Percentiles rank a stretch among this genome's conserved stretches.
These are phyloP conservation scores for Plotosus lineatus DNA, from an alignment of 2,113 vertebrate species.

Conservation along the genomic window DNA sequence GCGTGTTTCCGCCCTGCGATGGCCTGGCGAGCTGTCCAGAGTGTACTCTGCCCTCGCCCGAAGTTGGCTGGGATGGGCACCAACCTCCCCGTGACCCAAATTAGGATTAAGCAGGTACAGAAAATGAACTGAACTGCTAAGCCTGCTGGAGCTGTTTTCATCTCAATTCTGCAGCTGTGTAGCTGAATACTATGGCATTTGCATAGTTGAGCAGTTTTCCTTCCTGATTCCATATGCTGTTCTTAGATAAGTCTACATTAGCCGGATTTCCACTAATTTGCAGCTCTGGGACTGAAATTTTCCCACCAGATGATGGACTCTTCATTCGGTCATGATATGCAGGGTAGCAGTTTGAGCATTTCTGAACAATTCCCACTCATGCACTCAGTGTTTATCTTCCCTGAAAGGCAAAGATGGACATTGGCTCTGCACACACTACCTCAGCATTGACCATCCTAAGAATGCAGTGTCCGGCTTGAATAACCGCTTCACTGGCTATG, in stretches of 20 bases:
- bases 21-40: too few relatives aligned
- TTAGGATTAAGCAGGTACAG: too few relatives aligned
- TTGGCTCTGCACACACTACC: background rate
- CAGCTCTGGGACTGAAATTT: background rate
- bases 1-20: too few relatives aligned
- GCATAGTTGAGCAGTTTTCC: background rate
- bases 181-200: background rate
- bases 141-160: background rate
- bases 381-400: background rate
- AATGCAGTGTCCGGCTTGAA: background rate
- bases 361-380: background rate
- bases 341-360: background rate
- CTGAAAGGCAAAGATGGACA: background rate
- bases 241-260: background rate
- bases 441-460: background rate
- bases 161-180: background rate
- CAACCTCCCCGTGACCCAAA: too few relatives aligned
- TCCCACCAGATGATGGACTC: background rate
- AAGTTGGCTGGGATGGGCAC: too few relatives aligned
- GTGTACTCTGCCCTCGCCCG: too few relatives aligned
- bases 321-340: background rate
- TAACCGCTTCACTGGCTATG: background rate
- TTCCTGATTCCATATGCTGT: background rate
- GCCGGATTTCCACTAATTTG: background rate
- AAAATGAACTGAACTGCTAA: too few relatives aligned